These are phyloP conservation scores for Atta colombica DNA, from an alignment of 1,140 invertebrate species.

Conservation along the genomic window DNA sequence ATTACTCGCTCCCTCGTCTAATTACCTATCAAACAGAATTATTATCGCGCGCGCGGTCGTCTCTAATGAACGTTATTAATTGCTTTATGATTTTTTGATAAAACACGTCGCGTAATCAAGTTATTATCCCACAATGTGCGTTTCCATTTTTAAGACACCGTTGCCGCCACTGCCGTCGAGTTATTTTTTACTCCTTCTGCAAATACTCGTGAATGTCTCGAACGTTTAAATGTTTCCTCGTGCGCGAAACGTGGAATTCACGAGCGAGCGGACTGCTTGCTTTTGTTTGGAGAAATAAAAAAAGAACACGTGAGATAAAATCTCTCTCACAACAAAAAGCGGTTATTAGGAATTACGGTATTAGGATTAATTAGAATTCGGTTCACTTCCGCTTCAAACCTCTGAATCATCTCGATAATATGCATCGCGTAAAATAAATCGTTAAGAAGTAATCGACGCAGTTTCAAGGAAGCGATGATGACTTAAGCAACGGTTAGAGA, in stretches of 20 bases:
- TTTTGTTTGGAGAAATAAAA: neutral
- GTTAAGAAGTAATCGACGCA: constrained; percentile 11
- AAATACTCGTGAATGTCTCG: constrained; percentile 10
- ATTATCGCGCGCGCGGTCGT: constrained; percentile 71
- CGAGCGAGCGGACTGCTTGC: no score
- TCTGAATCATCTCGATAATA: constrained; percentile 5
- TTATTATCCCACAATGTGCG: constrained; percentile 81
- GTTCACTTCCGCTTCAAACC: neutral
- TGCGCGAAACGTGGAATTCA: constrained; percentile 22
- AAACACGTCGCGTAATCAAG: constrained; percentile 80
- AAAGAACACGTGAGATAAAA: neutral
- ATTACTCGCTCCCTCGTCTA: constrained; percentile 83
- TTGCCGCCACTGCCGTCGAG: no score
- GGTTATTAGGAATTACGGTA: neutral
- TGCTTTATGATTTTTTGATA: constrained; percentile 86
- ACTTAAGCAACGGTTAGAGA: constrained; percentile 1
- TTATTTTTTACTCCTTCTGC: neutral
- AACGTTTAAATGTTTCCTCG: constrained; percentile 23
- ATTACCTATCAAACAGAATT: constrained; percentile 85
- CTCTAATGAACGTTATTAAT: constrained; percentile 86
- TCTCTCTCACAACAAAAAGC: neutral
- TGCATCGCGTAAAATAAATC: neutral
- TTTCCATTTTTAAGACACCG: constrained; percentile 43
- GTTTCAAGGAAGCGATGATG: constrained; percentile 5
- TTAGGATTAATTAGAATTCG: neutral